These are phyloP conservation scores for Pseudomyrmex dendroicus DNA, from an alignment of 1,140 invertebrate species.

Conservation along the genomic window DNA sequence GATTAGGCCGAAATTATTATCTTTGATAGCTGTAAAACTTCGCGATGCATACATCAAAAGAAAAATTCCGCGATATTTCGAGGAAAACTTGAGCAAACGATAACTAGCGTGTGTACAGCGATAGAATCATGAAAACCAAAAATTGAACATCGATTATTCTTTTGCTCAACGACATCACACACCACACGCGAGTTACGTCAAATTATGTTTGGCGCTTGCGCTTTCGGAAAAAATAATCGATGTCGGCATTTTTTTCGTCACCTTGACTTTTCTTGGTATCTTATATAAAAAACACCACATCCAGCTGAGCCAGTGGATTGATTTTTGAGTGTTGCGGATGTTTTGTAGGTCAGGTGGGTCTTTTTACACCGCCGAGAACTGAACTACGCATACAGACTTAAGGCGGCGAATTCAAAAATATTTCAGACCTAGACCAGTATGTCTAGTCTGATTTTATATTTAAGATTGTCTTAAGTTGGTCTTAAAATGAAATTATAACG, in stretches of 20 bases:
- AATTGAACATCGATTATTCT: conserved; percentile 72
- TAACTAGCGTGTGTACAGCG: too few species aligned
- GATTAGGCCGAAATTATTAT: neutral
- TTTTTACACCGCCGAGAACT: too few species aligned
- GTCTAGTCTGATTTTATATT: too few species aligned
- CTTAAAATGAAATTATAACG: too few species aligned
- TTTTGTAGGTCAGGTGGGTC: too few species aligned
- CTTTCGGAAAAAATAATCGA: conserved; percentile 5
- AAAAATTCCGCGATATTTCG: neutral
- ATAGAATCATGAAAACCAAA: conserved; percentile 12
- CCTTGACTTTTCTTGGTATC: conserved; percentile 32
- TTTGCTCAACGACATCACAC: conserved; percentile 37
- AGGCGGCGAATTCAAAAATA: too few species aligned
- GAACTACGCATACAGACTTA: too few species aligned
- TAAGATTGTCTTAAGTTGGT: too few species aligned
- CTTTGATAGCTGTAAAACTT: neutral
- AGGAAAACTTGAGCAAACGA: neutral
- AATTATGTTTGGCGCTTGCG: conserved; percentile 33
- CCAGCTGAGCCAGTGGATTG: too few species aligned
- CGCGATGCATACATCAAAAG: neutral
- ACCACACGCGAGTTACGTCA: too few species aligned
- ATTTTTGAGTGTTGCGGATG: too few species aligned
- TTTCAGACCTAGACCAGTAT: too few species aligned
- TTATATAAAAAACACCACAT: neutral
- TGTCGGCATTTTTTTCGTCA: neutral